Evolutionary conservation across 2,113 vertebrate genomes (phyloP), one percentile per base, ranked within the genome.

Genomic region (Psittacula cyanocephala): DNA sequence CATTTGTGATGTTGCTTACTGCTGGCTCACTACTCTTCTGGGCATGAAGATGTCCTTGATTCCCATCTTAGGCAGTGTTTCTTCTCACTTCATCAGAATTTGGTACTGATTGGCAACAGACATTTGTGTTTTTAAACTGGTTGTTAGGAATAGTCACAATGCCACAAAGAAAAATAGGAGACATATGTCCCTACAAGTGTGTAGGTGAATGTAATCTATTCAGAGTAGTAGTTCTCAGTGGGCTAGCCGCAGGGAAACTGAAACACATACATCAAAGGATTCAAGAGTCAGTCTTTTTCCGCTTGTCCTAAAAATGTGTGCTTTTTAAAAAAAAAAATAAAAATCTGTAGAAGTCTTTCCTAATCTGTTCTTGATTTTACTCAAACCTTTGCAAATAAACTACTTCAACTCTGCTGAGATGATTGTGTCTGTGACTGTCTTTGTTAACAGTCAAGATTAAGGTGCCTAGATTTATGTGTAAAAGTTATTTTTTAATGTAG

Each of bases 161-260:
- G 98, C 97, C 98, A 97, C 98, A 97, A 96, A 97, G 95, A 93
- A 97, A 98, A 98, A 97, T 98, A 97, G 98, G 97, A 98, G 91
- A 97, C 97, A 97, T 96, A 97, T 98, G 97, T 98, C 98, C 97
- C 98, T 98, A 92, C 63, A 90, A 95, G 84, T 85, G 76, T 93
- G 91, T 79, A 91, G 81, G 81, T 49, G 79, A 81, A 92, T 22
- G 29, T 91, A 86, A 82, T 97, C 86, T 89, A 89, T 97, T 95
- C 89, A 63, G 75, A 74, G 60, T 57, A 78, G 86, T 92, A 88
- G 90, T 95, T 95, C 95, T 83, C 91, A 81, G 57, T 91, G 80
- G 76, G 90, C 81, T 95, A 91, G 65, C 92, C 94, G 89, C 93
- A 84, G 79, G 91, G 63, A 95, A 96, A 86, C 75, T 90, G 91